A percentile compares a stretch with the other conserved stretches of the same genome.
These are phyloP conservation scores for Petrocephalus sullivani DNA, from an alignment of 2,797 vertebrate species.

Conservation along the genomic window DNA sequence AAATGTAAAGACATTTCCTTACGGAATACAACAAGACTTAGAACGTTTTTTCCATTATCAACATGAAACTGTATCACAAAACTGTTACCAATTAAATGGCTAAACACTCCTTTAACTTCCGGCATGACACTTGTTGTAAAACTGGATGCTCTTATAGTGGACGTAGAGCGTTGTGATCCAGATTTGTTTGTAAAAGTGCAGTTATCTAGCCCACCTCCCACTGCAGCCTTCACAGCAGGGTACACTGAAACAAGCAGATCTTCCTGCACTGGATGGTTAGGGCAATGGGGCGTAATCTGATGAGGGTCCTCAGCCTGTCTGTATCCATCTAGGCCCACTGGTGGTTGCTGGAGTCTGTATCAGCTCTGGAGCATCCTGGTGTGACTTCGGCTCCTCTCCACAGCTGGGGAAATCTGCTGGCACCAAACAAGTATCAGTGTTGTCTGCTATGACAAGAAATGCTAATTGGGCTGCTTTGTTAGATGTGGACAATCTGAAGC, in stretches of 20 bases:
- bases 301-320: not conserved
- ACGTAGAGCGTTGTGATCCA: not conserved
- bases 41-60: not conserved
- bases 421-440: not conserved
- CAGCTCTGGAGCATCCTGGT: constrained; percentile 31
- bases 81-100: not conserved
- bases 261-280: not conserved
- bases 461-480: not conserved
- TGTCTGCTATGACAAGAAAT: not conserved
- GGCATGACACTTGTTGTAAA: not conserved
- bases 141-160: not conserved
- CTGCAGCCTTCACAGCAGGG: not conserved
- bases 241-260: not conserved
- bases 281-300: not conserved
- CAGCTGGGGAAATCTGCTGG: constrained; percentile 42
- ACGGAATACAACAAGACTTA: not conserved
- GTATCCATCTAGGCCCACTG: not conserved
- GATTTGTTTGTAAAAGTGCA: not conserved
- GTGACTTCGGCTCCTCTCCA: constrained; percentile 29
- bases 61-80: not conserved
- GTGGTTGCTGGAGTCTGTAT: not conserved
- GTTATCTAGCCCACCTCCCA: not conserved
- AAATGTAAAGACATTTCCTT: constrained; percentile 1
- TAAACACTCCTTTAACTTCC: not conserved
- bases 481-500: not conserved